A percentile compares a stretch with the other conserved stretches of the same genome.
Conservation (phyloP, 2,113 vertebrate species). For the Apaloderma vittatum region DNA sequence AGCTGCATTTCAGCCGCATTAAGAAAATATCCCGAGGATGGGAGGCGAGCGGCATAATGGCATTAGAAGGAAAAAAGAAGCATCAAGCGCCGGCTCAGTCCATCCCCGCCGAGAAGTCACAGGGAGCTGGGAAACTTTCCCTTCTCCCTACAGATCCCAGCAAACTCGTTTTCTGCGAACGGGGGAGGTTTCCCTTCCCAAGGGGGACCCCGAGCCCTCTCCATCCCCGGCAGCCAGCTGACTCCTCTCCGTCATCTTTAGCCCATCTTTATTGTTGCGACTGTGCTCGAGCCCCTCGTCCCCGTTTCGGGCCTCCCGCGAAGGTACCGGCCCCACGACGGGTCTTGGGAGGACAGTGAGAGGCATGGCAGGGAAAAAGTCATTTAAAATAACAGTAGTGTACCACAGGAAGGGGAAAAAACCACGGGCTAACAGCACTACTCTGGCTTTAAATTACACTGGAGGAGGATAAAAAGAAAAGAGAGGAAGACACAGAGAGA, state of each 20-base stretch:
- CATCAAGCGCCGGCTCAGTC: background rate
- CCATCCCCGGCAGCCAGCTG: background rate
- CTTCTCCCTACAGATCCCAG: background rate
- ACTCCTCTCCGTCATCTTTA: conserved; percentile 38
- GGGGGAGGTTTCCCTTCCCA: background rate
- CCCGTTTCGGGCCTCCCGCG: background rate
- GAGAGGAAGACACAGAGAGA: conserved; percentile 71
- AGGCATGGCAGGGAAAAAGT: conserved; percentile 49
- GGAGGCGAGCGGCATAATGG: conserved; percentile 63
- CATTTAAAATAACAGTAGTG: conserved; percentile 73
- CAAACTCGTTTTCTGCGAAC: background rate
- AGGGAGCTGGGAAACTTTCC: background rate
- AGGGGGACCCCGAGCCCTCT: background rate
- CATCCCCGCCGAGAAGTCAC: background rate
- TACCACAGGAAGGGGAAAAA: conserved; percentile 69
- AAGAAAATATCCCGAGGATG: conserved; percentile 58
- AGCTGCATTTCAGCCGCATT: conserved; percentile 61
- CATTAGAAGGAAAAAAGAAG: conserved; percentile 48
- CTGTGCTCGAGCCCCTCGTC: background rate
- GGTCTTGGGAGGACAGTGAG: background rate
- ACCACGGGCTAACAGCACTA: conserved; percentile 59
- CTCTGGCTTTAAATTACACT: conserved; percentile 79
- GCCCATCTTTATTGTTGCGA: background rate
- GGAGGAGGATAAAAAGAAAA: conserved; percentile 79
- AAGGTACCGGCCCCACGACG: background rate